Percentiles rank a stretch among this genome's conserved stretches.
Evolutionary conservation across 2,113 vertebrate species (phyloP).

Genomic region (Dissostichus mawsoni): DNA sequence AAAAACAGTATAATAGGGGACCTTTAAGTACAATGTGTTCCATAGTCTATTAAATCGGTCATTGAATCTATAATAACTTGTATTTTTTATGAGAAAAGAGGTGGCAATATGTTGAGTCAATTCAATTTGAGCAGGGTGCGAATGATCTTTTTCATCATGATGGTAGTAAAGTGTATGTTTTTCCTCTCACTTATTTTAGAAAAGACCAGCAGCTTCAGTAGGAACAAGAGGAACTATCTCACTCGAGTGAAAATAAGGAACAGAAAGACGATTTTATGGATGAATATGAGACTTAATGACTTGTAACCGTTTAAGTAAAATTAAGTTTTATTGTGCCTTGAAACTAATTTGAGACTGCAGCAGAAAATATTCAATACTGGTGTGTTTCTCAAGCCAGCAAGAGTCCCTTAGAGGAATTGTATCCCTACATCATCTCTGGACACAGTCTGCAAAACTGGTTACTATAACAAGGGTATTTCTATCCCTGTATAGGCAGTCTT

Average conservation of each 20-base stretch:
- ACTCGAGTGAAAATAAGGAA: not conserved
- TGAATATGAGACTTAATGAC: constrained; percentile 41
- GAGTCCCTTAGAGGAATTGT: constrained; percentile 31
- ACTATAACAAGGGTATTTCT: constrained; percentile 1
- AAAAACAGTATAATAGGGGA: too few species aligned
- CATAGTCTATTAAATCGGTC: not conserved
- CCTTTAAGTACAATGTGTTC: not conserved
- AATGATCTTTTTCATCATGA: not conserved
- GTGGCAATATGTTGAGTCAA: not conserved
- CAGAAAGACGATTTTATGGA: constrained; percentile 21
- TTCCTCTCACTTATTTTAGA: constrained; percentile 1
- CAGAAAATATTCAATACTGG: constrained; percentile 24
- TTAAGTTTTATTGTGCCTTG: constrained; percentile 39
- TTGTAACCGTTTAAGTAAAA: constrained; percentile 53
- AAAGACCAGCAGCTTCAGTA: constrained; percentile 12
- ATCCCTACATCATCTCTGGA: constrained; percentile 47
- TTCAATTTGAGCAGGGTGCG: not conserved
- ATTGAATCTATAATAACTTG: not conserved
- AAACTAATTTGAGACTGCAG: constrained; percentile 50
- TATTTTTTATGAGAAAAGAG: not conserved
- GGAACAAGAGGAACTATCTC: constrained; percentile 2
- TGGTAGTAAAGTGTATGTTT: not conserved
- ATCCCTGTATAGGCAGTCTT: constrained; percentile 19
- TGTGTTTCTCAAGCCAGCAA: constrained; percentile 19
- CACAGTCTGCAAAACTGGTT: constrained; percentile 36